Evolutionary conservation across 2,113 vertebrate genomes (phyloP).

Genomic region (Etheostoma spectabile): DNA sequence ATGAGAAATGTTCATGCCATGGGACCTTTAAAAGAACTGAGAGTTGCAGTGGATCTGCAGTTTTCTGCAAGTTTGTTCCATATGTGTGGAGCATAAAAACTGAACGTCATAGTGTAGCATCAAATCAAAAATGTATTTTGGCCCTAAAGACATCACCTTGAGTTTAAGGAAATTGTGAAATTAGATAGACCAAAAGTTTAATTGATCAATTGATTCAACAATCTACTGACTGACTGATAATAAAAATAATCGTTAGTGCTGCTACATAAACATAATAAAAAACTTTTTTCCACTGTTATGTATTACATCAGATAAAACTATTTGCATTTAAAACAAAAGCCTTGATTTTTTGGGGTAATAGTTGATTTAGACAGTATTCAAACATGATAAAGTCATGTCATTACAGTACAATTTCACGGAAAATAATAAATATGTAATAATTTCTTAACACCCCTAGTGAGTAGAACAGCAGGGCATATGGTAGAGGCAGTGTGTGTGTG

Average conservation of each 20-base stretch:
- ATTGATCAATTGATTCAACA: background rate
- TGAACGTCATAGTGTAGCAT: no score
- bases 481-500: conserved; percentile 11
- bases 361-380: background rate
- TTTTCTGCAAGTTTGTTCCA: no score
- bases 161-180: no score
- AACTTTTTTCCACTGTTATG: background rate
- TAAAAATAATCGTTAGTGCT: background rate
- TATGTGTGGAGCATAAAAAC: no score
- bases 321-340: no score
- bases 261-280: background rate
- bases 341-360: background rate
- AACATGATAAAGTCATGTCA: background rate
- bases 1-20: no score
- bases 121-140: no score
- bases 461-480: conserved; percentile 5
- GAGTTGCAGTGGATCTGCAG: no score
- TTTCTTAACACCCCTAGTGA: background rate
- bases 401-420: background rate
- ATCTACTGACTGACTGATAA: background rate
- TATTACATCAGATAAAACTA: background rate
- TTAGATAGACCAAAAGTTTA: background rate
- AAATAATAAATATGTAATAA: background rate
- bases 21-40: no score
- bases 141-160: no score